Conservation (phyloP, 2,113 vertebrate genomes). For the Syngnathus scovelli region DNA sequence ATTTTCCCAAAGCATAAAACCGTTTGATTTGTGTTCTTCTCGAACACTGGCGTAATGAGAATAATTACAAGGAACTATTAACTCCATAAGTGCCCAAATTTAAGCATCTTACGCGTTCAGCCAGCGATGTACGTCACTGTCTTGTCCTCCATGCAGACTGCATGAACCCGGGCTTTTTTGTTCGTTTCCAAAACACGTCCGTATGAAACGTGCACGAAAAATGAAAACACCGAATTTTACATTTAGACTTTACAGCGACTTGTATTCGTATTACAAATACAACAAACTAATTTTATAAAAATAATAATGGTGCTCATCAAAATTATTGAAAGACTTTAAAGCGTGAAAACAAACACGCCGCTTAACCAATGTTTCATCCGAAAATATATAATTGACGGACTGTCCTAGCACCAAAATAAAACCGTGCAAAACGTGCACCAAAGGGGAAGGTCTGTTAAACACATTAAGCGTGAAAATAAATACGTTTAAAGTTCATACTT, state of each 20-base stretch:
- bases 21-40: too few species aligned
- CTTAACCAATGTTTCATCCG: not conserved
- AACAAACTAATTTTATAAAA: not conserved
- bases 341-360: accelerated
- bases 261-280: not conserved
- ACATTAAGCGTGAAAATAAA: not conserved
- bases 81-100: not conserved
- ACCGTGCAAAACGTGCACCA: too few species aligned
- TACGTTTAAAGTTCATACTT: too few species aligned
- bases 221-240: not conserved
- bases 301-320: not conserved
- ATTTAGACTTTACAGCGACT: too few species aligned
- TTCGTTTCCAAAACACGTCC: conserved; percentile 60
- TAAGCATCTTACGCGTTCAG: conserved; percentile 13
- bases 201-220: conserved; percentile 7
- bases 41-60: too few species aligned
- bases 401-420: not conserved
- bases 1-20: too few species aligned
- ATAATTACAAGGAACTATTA: not conserved
- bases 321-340: not conserved
- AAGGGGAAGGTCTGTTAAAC: not conserved
- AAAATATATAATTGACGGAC: not conserved
- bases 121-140: not conserved
- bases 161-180: conserved; percentile 44
- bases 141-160: conserved; percentile 30